These are phyloP conservation scores for Xerus inauris DNA, from an alignment of 2,113 vertebrate genomes.

Conservation along the genomic window DNA sequence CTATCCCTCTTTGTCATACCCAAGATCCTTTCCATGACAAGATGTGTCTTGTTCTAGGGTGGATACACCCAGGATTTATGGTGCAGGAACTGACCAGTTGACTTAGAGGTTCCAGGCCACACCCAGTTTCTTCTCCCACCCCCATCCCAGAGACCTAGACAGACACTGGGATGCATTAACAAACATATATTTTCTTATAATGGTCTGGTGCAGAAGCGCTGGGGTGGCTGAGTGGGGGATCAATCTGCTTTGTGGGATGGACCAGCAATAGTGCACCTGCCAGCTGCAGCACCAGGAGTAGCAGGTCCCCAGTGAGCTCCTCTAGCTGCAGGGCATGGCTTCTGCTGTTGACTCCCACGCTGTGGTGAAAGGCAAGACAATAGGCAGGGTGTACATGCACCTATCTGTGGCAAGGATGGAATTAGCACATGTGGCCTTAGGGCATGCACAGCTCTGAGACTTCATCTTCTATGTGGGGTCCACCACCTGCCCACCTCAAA, in stretches of 20 bases:
- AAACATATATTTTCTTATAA: slow-evolving; percentile 54
- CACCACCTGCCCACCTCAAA: rapidly evolving
- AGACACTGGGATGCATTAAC: background rate
- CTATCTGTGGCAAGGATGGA: slow-evolving; percentile 82
- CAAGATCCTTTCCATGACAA: too few relatives aligned
- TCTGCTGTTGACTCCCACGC: slow-evolving; percentile 65
- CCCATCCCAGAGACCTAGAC: background rate
- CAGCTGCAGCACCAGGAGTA: slow-evolving; percentile 92
- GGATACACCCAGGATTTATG: background rate
- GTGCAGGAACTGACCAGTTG: background rate
- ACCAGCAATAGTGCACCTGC: slow-evolving; percentile 71
- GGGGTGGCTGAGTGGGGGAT: background rate
- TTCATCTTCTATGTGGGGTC: too few relatives aligned
- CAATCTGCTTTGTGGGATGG: background rate
- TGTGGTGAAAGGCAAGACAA: slow-evolving; percentile 75
- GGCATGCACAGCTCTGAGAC: background rate
- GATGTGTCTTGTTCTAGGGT: too few relatives aligned
- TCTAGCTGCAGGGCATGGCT: slow-evolving; percentile 85
- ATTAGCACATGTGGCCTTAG: background rate
- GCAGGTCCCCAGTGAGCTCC: slow-evolving; percentile 88
- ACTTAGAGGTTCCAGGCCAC: too few relatives aligned
- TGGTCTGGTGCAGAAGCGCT: background rate
- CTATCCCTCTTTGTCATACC: background rate
- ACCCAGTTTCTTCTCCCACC: rapidly evolving
- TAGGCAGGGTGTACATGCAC: slow-evolving; percentile 89